phyloP scores from a whole-genome alignment of 2,888 invertebrate genomes.

The Diloba caeruleocephala region DNA sequence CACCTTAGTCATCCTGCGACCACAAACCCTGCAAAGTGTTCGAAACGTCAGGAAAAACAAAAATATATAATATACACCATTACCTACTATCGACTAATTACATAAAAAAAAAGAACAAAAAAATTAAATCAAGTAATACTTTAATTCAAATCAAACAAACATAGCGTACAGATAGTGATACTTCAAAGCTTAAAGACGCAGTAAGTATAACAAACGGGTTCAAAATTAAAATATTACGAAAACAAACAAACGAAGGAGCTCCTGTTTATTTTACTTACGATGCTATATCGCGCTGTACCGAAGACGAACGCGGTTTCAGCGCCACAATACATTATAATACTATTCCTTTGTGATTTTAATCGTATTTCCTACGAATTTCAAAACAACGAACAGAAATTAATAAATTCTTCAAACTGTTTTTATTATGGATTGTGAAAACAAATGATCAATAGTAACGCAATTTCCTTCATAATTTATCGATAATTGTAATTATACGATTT shows the following conservation, averaged over 20 bases:
- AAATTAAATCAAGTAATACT: constrained; percentile 45
- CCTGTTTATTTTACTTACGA: constrained; percentile 71
- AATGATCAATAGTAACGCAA: constrained; percentile 43
- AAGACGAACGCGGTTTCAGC: constrained; percentile 66
- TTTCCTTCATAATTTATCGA: constrained; percentile 36
- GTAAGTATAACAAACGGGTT: constrained; percentile 73
- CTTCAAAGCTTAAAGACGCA: constrained; percentile 72
- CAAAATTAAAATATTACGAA: constrained; percentile 81
- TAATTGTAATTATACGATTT: constrained; percentile 35
- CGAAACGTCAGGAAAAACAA: too few relatives aligned
- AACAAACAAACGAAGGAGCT: constrained; percentile 75
- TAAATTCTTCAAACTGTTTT: constrained; percentile 48
- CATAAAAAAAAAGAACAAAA: constrained; percentile 18
- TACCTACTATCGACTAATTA: too few relatives aligned
- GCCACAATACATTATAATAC: constrained; percentile 52
- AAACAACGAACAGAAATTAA: constrained; percentile 52
- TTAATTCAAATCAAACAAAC: constrained; percentile 54
- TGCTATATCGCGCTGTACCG: constrained; percentile 73
- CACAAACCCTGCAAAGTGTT: too few relatives aligned
- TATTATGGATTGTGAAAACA: constrained; percentile 41
- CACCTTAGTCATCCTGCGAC: too few relatives aligned
- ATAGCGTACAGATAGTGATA: constrained; percentile 55
- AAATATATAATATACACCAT: too few relatives aligned
- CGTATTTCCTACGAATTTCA: constrained; percentile 39
- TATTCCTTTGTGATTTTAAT: constrained; percentile 55